phyloP scores from a whole-genome alignment of 2,888 invertebrate species.

The Spialia ferax region DNA sequence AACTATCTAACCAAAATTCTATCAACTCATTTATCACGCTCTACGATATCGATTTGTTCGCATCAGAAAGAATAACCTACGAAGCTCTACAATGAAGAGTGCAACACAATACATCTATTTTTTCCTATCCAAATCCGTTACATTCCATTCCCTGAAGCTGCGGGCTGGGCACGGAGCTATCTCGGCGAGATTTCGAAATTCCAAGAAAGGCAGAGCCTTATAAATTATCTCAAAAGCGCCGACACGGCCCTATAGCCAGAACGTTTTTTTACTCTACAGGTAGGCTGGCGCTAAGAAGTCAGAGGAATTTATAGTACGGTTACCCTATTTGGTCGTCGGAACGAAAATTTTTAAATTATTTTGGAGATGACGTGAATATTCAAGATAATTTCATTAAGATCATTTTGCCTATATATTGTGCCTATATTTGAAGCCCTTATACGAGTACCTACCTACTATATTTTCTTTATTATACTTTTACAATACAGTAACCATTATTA shows the following conservation, averaged over 20 bases:
- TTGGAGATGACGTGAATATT: too few species aligned
- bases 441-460: too few species aligned
- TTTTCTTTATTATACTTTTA: too few species aligned
- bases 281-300: conserved; percentile 84
- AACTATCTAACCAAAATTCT: not conserved
- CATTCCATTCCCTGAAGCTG: conserved; percentile 80
- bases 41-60: conserved; percentile 51
- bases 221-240: conserved; percentile 87
- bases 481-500: too few species aligned
- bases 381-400: too few species aligned
- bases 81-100: conserved; percentile 60
- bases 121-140: conserved; percentile 82
- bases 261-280: conserved; percentile 84
- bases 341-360: conserved; percentile 37
- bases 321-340: conserved; percentile 60
- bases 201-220: conserved; percentile 85
- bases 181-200: conserved; percentile 84
- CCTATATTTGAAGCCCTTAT: too few species aligned
- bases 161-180: conserved; percentile 68
- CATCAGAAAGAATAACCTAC: conserved; percentile 57
- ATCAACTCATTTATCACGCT: not conserved
- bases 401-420: too few species aligned
- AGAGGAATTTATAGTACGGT: conserved; percentile 75
- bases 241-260: conserved; percentile 82
- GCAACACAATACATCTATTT: conserved; percentile 71